Evolutionary conservation across 2,797 vertebrate genomes (phyloP).

Genomic region (Lateolabrax maculatus): DNA sequence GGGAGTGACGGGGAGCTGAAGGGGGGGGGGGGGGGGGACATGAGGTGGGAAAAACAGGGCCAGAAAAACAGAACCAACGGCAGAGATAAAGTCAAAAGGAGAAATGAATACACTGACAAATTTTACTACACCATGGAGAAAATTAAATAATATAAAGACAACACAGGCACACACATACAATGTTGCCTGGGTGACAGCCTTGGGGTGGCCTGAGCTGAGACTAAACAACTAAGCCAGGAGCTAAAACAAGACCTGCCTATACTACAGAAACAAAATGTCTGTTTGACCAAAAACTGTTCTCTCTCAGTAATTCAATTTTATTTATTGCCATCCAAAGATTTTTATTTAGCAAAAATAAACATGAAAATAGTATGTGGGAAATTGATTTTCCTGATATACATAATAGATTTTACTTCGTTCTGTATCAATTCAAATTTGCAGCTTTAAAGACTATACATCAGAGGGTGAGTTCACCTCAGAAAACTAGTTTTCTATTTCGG

Average conservation of each 20-base stretch:
- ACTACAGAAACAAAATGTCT: slow-evolving; percentile 41
- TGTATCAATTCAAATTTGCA: slow-evolving; percentile 50
- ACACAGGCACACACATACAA: slow-evolving; percentile 35
- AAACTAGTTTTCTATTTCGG: slow-evolving; percentile 85
- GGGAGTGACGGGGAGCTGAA: background rate
- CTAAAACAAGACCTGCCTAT: slow-evolving; percentile 68
- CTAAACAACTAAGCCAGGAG: slow-evolving; percentile 76
- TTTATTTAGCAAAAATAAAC: background rate
- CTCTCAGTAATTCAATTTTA: background rate
- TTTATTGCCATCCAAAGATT: background rate
- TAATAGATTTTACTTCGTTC: slow-evolving; percentile 46
- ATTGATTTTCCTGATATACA: slow-evolving; percentile 25
- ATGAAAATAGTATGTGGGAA: background rate
- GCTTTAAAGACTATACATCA: slow-evolving; percentile 58
- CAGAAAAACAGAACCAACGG: slow-evolving; percentile 43
- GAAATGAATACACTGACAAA: slow-evolving; percentile 53
- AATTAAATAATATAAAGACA: slow-evolving; percentile 51
- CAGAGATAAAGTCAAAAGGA: slow-evolving; percentile 59
- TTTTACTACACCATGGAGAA: slow-evolving; percentile 45
- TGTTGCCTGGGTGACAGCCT: slow-evolving; percentile 77
- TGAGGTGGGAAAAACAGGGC: slow-evolving; percentile 56
- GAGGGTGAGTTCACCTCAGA: slow-evolving; percentile 76
- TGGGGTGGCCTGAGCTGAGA: slow-evolving; percentile 73
- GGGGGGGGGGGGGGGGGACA: background rate
- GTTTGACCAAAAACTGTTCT: background rate